These are phyloP conservation scores for Cataglyphis altisquamis DNA, from an alignment of 2,888 invertebrate species.

Conservation along the genomic window DNA sequence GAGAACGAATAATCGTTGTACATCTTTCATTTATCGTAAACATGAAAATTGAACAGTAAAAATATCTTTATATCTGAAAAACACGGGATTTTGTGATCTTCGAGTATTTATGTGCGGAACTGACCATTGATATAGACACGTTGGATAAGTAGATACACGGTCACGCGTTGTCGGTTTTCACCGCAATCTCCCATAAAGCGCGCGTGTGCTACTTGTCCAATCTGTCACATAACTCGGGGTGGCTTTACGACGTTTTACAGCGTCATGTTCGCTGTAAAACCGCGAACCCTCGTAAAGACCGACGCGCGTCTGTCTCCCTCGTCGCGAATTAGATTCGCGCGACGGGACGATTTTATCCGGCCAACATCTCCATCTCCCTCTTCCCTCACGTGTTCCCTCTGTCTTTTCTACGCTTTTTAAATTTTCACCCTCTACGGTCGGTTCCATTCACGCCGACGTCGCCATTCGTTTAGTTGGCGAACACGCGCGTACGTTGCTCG, in stretches of 20 bases:
- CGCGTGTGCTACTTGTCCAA: constrained; percentile 57
- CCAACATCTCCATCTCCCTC: constrained; percentile 8
- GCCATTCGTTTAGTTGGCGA: constrained; percentile 42
- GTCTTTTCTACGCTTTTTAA: constrained; percentile 19
- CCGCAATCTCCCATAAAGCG: neutral
- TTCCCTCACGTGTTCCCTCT: neutral
- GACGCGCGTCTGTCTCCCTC: constrained; percentile 19
- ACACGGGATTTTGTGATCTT: neutral
- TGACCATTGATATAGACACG: neutral
- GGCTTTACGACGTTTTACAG: constrained; percentile 69
- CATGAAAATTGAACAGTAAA: neutral
- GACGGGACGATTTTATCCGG: constrained; percentile 27
- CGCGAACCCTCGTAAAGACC: constrained; percentile 51
- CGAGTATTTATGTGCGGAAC: neutral
- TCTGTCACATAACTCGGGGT: constrained; percentile 71
- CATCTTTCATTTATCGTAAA: neutral
- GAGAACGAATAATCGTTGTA: neutral
- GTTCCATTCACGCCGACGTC: constrained; percentile 26
- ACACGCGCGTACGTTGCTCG: constrained; percentile 2
- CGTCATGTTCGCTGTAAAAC: constrained; percentile 51
- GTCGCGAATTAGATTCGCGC: constrained; percentile 50
- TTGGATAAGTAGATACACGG: neutral
- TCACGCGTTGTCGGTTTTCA: constrained; percentile 17
- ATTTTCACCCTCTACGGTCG: constrained; percentile 28
- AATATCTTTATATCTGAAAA: neutral